phyloP scores from a whole-genome alignment of 2,888 invertebrate genomes.

The Stictocephala bisonia region DNA sequence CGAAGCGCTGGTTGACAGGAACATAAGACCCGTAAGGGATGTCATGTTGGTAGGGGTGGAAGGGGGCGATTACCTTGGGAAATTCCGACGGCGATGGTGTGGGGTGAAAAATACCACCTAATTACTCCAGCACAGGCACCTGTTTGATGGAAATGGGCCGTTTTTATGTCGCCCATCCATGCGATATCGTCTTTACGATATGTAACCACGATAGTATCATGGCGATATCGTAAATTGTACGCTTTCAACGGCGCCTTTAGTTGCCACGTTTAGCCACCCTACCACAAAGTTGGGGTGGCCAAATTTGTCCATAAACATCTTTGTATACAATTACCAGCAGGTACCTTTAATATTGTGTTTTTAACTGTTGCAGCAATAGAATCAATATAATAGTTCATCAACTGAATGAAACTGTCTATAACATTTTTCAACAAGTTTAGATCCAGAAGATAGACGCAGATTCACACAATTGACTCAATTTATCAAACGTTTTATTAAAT shows the following conservation, averaged over 20 bases:
- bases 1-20: slow-evolving; percentile 6
- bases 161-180: slow-evolving; percentile 23
- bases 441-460: no score
- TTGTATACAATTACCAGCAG: no score
- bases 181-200: slow-evolving; percentile 33
- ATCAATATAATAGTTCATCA: no score
- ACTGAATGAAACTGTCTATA: no score
- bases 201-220: slow-evolving; percentile 29
- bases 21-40: not conserved
- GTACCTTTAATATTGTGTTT: no score
- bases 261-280: no score
- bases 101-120: slow-evolving; percentile 48
- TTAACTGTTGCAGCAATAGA: no score
- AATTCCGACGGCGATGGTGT: slow-evolving; percentile 38
- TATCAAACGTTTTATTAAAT: no score
- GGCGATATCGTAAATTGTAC: slow-evolving; percentile 27
- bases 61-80: slow-evolving; percentile 37
- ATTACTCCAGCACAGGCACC: slow-evolving; percentile 40
- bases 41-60: slow-evolving; percentile 3
- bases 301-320: no score
- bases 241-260: slow-evolving; percentile 11
- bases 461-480: no score
- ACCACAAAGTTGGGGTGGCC: no score
- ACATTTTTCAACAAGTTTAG: no score
- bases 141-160: not conserved